Percentiles rank a stretch among this genome's conserved stretches.
These are phyloP conservation scores for Norana najaformis DNA, from an alignment of 2,888 invertebrate genomes.

Conservation along the genomic window DNA sequence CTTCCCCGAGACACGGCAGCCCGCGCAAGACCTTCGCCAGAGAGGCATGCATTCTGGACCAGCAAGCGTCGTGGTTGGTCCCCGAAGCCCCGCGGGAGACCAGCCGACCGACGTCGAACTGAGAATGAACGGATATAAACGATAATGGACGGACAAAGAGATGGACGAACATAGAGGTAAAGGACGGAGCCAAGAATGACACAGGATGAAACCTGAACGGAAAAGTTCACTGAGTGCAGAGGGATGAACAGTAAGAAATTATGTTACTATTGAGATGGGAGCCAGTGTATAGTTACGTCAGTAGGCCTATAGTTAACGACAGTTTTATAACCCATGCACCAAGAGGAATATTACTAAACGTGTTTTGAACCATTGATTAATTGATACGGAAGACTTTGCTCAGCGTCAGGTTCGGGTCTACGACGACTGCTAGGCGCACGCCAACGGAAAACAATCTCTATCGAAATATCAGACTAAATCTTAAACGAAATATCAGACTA, in stretches of 20 bases:
- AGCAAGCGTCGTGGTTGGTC: too few species aligned
- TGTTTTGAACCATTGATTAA: too few species aligned
- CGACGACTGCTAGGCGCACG: background rate
- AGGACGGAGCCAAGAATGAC: background rate
- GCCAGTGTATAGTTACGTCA: too few species aligned
- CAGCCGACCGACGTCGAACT: background rate
- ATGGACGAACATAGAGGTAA: background rate
- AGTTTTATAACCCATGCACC: too few species aligned
- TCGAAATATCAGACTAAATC: too few species aligned
- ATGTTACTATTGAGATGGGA: background rate
- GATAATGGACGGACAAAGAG: background rate
- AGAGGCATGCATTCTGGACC: background rate
- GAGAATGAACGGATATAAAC: background rate
- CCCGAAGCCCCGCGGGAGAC: background rate
- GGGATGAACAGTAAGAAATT: background rate
- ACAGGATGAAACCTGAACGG: background rate
- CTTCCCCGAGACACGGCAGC: background rate
- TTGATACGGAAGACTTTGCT: background rate
- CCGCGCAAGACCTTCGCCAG: background rate
- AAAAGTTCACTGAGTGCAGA: background rate
- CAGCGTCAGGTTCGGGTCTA: background rate
- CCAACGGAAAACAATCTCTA: too few species aligned
- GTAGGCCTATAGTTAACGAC: too few species aligned
- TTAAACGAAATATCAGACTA: too few species aligned
- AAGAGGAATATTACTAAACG: too few species aligned